Evolutionary conservation across 1,140 invertebrate species (phyloP), one percentile per base, ranked within the genome.

Genomic region (Stegodyphus dumicola): DNA sequence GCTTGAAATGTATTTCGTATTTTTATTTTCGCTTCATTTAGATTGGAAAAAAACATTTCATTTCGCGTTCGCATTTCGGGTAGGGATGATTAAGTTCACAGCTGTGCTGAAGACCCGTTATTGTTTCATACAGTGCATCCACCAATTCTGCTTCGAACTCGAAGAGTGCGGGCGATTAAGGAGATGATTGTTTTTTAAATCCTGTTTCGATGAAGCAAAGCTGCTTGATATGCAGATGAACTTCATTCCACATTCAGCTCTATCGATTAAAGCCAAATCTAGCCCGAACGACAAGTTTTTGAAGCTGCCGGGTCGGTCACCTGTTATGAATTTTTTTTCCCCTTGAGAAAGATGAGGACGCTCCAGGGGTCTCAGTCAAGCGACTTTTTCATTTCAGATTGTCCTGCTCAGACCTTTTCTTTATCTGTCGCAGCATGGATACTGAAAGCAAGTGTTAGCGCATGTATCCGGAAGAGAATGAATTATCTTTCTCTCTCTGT

Each of bases 181-280:
- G 64, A 77, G 76, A 33, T 18, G 69, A 81, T 81, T 73, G 78
- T 81, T 73, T 81, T 33, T 81, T 81, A 81, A 81, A 81, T 81
- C 79, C 79, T 81, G 79, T 81, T 81, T 64, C 65, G 79, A 81
- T 74, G 70, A 81, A 73, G 70, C 67, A 53, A 53, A 13, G 56
- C 79, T 81, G 70, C 60, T 81, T 81, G 79, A 81, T 81, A 81
- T 81, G 79, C 70, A 81, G 79, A 81, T 81, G 67, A 67, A 74
- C 79, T 81, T 81, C 79, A 81, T 81, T 81, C 79, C 70, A 48
- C 79, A 65, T 73, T 81, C 65, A 52, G 70, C 79, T 73, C 70
- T 81, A 81, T 81, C 70, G 79, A 81, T 81, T 81, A 81, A 74
- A 81, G 60, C 79, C 54, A 81, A 81, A 81, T 81, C 79, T 74